Base-by-base conservation (phyloP, 2,888 invertebrate species). In the Trichopoda pennipes region DNA sequence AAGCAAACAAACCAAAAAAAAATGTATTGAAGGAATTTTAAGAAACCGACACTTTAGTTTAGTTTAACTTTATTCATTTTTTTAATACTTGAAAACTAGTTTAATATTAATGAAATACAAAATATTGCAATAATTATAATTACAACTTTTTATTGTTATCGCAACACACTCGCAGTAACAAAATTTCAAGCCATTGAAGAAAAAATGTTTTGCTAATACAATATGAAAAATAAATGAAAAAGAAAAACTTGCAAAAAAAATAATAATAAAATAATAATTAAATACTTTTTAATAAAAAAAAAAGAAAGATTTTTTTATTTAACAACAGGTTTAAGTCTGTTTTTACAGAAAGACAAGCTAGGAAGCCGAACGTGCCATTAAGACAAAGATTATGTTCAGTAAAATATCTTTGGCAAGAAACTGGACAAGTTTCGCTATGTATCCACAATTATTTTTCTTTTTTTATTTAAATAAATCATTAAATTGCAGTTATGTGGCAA, bases 341-440 rank as follows among this genome's bases (percentile, higher is more conserved):
- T 28, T 28, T 58, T 35, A 7, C 1, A 38, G 35, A 53, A 66
- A 42, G 51, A 19, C 21, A 47, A 66, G 73, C 74, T 77, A 44
- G 74, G 23, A 69, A 77, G 58, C 42, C 60, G 74, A 64, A 69
- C 78, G 16, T 64, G 70, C 38, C 69, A 74, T 75, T 60, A 70
- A 78, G 42, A 74, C 38, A 16, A 64, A 66, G 55, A 60, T 66
- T 70, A 10, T 55, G 42, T 19, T 28, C 38, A 23, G 28, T 55
- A 28, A 8, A 10, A n/a, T 0, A 19, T 9, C 21, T 28, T 38
- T 12, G 12, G 38, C 12, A 51, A 21, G 6, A 17, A 38, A 3
- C 9, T 38, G n/a, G 44, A 19, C n/a, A 38, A 66, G 9, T 17
- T 38, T 17, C 6, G 35, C 16, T 19, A 21, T n/a, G 3, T 49